Percentiles rank a stretch among this genome's conserved stretches.
These are phyloP conservation scores for Mirza zaza DNA, from an alignment of 2,113 vertebrate species.

Conservation along the genomic window DNA sequence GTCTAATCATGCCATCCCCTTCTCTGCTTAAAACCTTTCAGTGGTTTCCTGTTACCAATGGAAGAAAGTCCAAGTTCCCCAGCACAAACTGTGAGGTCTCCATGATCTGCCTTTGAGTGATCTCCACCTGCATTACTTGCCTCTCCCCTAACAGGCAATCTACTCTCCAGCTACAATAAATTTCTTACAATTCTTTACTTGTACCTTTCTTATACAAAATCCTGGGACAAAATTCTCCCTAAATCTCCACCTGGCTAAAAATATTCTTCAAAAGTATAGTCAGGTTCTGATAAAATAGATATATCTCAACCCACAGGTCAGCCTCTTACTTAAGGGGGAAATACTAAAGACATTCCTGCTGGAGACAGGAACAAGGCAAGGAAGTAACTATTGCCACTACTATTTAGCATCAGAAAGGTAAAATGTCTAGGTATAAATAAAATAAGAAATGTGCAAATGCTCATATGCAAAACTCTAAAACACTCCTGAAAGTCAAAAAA, in stretches of 20 bases:
- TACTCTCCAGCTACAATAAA: background rate
- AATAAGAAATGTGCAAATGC: background rate
- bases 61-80: background rate
- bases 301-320: background rate
- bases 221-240: background rate
- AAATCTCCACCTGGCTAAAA: background rate
- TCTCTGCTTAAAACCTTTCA: no score
- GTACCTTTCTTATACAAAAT: background rate
- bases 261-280: background rate
- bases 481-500: background rate
- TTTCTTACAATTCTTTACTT: background rate
- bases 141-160: background rate
- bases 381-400: background rate
- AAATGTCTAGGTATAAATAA: background rate
- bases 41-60: background rate
- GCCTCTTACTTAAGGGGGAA: background rate
- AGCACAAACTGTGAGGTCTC: background rate
- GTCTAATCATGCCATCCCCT: background rate
- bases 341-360: background rate
- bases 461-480: background rate
- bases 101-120: no score
- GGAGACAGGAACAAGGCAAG: background rate
- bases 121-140: background rate
- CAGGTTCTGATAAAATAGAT: background rate
- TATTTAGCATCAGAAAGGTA: background rate